A percentile compares a stretch with the other conserved stretches of the same genome.
Conservation (phyloP, 2,113 vertebrate genomes). For the Panurus biarmicus region DNA sequence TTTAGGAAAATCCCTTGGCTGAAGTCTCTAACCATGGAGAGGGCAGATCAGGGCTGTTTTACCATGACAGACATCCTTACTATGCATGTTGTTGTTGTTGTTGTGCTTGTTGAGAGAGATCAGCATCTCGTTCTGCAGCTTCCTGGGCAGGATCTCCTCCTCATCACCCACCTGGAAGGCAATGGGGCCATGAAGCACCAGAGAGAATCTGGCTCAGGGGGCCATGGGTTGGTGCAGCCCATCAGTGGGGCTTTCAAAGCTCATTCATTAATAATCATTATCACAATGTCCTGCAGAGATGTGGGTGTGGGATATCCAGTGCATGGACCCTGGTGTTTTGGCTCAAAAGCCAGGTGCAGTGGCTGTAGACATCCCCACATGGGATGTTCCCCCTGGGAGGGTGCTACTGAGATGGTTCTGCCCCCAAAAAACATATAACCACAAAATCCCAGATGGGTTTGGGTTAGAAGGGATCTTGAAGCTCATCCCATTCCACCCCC, state of each 20-base stretch:
- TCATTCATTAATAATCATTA: not conserved
- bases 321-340: not conserved
- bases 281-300: not conserved
- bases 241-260: not conserved
- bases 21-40: not conserved
- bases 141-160: constrained; percentile 79
- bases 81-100: constrained; percentile 51
- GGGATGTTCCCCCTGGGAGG: not conserved
- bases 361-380: not conserved
- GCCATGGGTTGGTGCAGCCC: rapidly evolving
- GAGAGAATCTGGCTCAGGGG: not conserved
- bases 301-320: not conserved
- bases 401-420: not conserved
- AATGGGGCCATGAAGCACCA: not conserved
- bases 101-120: constrained; percentile 48
- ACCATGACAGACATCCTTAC: constrained; percentile 38
- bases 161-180: constrained; percentile 83
- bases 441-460: not conserved
- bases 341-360: not conserved
- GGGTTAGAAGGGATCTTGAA: not conserved
- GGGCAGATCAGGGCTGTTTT: not conserved
- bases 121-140: constrained; percentile 82
- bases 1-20: not conserved
- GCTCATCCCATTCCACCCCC: not conserved
- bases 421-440: not conserved